phyloP scores from a whole-genome alignment of 2,797 vertebrate species.

The Emydoidea blandingii region DNA sequence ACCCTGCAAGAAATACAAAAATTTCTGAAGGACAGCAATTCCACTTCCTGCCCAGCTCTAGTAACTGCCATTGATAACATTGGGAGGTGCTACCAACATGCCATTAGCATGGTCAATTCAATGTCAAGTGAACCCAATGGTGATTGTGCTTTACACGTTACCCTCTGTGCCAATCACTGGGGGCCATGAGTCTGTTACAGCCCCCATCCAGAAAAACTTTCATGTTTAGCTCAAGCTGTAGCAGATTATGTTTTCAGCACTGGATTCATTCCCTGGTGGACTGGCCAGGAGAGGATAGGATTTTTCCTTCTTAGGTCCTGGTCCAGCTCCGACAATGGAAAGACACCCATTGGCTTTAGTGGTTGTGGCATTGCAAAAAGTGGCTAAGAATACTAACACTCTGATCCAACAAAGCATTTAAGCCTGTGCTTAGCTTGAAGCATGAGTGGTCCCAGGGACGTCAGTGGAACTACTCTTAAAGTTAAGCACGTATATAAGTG shows the following conservation, averaged over 20 bases:
- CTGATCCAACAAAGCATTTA: neutral
- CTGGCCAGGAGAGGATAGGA: neutral
- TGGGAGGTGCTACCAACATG: neutral
- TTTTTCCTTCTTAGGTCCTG: neutral
- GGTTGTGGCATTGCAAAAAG: neutral
- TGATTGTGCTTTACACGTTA: neutral
- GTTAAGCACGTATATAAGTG: neutral
- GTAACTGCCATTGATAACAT: neutral
- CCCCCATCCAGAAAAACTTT: neutral
- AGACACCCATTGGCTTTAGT: neutral
- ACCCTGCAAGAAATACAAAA: neutral
- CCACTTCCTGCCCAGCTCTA: neutral
- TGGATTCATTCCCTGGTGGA: neutral
- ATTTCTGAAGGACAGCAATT: neutral
- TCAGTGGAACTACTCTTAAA: neutral
- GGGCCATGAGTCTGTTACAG: neutral
- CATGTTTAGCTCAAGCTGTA: neutral
- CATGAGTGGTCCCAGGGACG: neutral
- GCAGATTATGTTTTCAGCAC: neutral
- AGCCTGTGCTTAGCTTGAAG: neutral
- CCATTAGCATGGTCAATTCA: neutral
- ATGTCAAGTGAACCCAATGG: neutral
- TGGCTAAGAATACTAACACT: neutral
- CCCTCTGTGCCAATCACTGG: neutral
- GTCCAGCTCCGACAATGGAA: neutral